These are phyloP conservation scores for Drosophila sturtevanti DNA, from an alignment of 1,140 invertebrate species.

Conservation along the genomic window DNA sequence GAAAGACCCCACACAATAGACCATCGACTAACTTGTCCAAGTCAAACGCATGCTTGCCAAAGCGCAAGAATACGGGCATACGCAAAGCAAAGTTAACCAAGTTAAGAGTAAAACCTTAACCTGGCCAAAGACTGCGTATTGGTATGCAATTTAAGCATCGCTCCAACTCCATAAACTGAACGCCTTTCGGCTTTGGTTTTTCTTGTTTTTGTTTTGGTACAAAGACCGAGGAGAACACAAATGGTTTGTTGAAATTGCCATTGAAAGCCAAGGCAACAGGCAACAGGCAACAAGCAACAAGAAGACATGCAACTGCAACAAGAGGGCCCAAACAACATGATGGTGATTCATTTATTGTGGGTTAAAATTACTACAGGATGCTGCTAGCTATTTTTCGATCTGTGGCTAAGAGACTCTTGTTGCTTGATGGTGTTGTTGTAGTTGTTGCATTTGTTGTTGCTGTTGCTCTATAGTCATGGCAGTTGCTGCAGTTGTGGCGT, in stretches of 20 bases:
- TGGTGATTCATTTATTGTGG: constrained; percentile 26
- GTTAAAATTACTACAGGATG: constrained; percentile 23
- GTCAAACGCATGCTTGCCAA: constrained; percentile 2
- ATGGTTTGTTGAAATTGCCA: constrained; percentile 22
- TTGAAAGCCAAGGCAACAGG: constrained; percentile 15
- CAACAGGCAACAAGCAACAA: constrained; percentile 10
- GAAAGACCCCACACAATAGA: constrained; percentile 16
- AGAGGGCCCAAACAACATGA: constrained; percentile 15
- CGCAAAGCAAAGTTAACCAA: constrained; percentile 1
- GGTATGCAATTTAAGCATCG: constrained; percentile 21
- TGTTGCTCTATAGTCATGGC: not conserved
- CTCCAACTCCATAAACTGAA: constrained; percentile 20
- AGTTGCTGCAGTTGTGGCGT: constrained; percentile 11
- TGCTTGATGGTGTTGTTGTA: not conserved
- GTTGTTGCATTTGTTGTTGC: not conserved
- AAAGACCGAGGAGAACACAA: constrained; percentile 2
- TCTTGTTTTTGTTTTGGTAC: not conserved
- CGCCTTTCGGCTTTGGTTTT: constrained; percentile 16
- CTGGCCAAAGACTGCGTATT: constrained; percentile 9
- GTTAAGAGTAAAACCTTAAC: constrained; percentile 1
- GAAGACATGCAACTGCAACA: constrained; percentile 18
- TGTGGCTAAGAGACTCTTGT: not conserved
- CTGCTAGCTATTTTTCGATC: constrained; percentile 13
- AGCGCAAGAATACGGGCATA: constrained; percentile 9
- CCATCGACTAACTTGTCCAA: constrained; percentile 18